Evolutionary conservation across 64 coral and sea anemone genomes (phyloP), one percentile per base, ranked within the genome.

Genomic region (Cladopsammia gracilis): DNA sequence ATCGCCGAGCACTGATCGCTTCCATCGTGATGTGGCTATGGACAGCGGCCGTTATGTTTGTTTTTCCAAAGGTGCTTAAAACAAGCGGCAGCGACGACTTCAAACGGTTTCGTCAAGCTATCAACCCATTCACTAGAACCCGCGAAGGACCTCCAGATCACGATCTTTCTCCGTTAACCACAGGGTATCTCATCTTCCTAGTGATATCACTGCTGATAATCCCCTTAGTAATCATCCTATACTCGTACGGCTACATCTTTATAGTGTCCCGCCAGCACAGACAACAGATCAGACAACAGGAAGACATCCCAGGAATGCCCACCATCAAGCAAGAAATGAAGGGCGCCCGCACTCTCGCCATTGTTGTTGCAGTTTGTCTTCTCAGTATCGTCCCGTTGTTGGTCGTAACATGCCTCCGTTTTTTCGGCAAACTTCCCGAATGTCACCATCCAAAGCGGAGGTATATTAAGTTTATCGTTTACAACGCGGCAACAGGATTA

Each of bases 281-380:
- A 53, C 51, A 77, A 50, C 47, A 52, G 16, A 77, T 77, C 7
- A 51, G 74, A 52, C 4, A 53, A 22, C 74, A 77, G 10, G 7
- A 52, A 19, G 20, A 54, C 74, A 77, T 10, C 10, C 48, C 22
- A 10, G 67, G 25, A 70, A 25, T 25, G n/a, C 11, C 67, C 24
- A 26, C 67, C 25, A 11, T 50, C 19, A 76, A 51, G 46, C 1
- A 51, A 2, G 53, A 80, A 54, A 23, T 80, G 25, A 80, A 58
- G 61, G 77, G 53, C 20, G 52, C 77, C 23, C 16, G 50, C 25
- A 80, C 77, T 44, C 22, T 80, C 9, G 77, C 22, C n/a, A 80
- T 80, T 60, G 54, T 80, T 25, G 77, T 80, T 10, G 53, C 3
- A 13, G 52, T 58, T 0, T 80, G 77, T 50, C 77, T 61, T 20